phyloP scores from a whole-genome alignment of 2,888 invertebrate genomes.

The Dryococelus australis region DNA sequence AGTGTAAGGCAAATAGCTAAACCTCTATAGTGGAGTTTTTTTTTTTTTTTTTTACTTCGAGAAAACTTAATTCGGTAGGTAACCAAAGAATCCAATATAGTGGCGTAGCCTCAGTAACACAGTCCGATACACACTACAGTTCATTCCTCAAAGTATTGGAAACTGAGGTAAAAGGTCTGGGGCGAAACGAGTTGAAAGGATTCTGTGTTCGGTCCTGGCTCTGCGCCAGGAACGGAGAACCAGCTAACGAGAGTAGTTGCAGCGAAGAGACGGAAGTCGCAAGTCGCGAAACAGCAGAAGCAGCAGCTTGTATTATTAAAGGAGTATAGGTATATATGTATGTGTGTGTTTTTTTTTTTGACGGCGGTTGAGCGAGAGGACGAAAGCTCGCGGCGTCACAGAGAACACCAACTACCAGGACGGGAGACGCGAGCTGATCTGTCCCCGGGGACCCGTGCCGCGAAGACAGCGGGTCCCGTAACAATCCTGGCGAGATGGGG shows the following conservation, averaged over 20 bases:
- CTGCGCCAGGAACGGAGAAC: background rate
- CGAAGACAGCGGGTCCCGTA: background rate
- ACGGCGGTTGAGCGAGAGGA: background rate
- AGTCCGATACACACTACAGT: too few relatives aligned
- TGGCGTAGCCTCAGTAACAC: too few relatives aligned
- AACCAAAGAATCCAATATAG: too few relatives aligned
- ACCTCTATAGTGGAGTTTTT: too few relatives aligned
- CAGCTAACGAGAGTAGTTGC: background rate
- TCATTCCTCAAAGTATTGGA: too few relatives aligned
- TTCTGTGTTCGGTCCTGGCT: too few relatives aligned
- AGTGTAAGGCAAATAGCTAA: too few relatives aligned
- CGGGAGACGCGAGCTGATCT: background rate
- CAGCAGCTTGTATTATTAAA: background rate
- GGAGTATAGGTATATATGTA: background rate
- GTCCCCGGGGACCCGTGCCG: background rate
- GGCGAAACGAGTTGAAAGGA: too few relatives aligned
- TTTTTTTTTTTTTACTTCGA: too few relatives aligned
- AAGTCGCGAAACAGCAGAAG: background rate
- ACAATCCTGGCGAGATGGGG: constrained; percentile 16
- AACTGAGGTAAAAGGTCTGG: too few relatives aligned
- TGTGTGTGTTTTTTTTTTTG: background rate
- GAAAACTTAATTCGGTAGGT: too few relatives aligned
- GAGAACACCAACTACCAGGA: background rate
- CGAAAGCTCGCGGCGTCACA: background rate
- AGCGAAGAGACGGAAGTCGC: background rate